A percentile compares a stretch with the other conserved stretches of the same genome.
These are phyloP conservation scores for Formica selysi DNA, from an alignment of 1,140 invertebrate genomes.

Conservation along the genomic window DNA sequence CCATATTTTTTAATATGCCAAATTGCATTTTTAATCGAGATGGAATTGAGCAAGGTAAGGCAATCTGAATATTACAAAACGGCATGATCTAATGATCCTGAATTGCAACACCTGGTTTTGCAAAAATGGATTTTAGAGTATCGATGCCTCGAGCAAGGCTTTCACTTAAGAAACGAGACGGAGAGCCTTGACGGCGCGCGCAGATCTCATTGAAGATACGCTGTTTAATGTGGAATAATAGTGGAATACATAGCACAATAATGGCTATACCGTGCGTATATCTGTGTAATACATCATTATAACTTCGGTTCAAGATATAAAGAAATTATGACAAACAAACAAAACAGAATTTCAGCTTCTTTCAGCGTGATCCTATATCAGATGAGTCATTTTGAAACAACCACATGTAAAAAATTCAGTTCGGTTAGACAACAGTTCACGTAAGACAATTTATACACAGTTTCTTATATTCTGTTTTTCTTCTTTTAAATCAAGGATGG, in stretches of 20 bases:
- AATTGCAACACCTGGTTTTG: neutral
- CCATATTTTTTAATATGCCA: neutral
- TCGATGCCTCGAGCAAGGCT: conserved; percentile 22
- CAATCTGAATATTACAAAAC: neutral
- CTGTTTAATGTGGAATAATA: conserved; percentile 51
- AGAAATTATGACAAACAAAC: conserved; percentile 31
- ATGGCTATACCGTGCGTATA: conserved; percentile 13
- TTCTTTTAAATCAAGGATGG: neutral
- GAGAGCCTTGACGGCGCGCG: conserved; percentile 36
- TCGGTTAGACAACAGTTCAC: neutral
- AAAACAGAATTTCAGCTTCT: neutral
- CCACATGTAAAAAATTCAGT: neutral
- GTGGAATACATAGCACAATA: conserved; percentile 37
- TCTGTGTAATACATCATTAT: conserved; percentile 14
- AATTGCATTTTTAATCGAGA: neutral
- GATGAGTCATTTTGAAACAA: neutral
- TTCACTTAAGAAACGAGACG: conserved; percentile 64
- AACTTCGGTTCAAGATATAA: neutral
- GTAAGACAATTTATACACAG: too few relatives aligned
- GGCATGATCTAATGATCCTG: neutral
- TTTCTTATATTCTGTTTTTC: neutral
- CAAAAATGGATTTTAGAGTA: conserved; percentile 50
- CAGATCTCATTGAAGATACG: conserved; percentile 64
- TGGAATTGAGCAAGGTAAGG: conserved; percentile 17
- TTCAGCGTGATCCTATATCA: neutral